A percentile compares a stretch with the other conserved stretches of the same genome.
Evolutionary conservation across 2,113 vertebrate species (phyloP).

Genomic region (Percina caprodes): DNA sequence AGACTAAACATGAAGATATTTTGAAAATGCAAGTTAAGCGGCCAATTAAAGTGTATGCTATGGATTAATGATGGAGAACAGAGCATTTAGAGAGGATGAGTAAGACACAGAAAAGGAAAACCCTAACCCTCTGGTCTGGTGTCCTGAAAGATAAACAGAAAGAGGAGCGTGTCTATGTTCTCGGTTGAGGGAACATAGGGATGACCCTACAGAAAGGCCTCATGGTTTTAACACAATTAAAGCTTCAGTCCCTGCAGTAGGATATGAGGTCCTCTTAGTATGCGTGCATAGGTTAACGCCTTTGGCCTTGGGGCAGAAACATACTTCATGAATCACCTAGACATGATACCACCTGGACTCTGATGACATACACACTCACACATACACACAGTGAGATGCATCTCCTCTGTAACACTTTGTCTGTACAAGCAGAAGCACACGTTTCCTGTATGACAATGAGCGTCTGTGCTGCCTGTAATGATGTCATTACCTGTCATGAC

Average conservation of each 20-base stretch:
- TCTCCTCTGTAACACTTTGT: constrained; percentile 33
- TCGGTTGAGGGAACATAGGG: too few species aligned
- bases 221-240: not conserved
- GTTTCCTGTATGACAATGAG: constrained; percentile 54
- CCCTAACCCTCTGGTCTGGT: not conserved
- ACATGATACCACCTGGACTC: constrained; percentile 65
- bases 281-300: constrained; percentile 3
- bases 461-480: constrained; percentile 31
- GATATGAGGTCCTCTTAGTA: constrained; percentile 20
- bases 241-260: not conserved
- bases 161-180: too few species aligned
- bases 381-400: constrained; percentile 17
- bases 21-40: constrained; percentile 38
- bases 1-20: constrained; percentile 52
- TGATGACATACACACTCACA: constrained; percentile 39
- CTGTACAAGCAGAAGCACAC: constrained; percentile 26
- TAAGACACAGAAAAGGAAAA: not conserved
- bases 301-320: constrained; percentile 36
- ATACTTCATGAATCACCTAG: constrained; percentile 49
- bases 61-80: constrained; percentile 29
- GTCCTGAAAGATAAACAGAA: constrained; percentile 21
- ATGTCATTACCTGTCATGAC: constrained; percentile 21
- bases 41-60: constrained; percentile 14
- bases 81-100: not conserved
- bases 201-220: not conserved